These are phyloP conservation scores for Brachionus rubens DNA, from an alignment of 1,140 invertebrate species.

Conservation along the genomic window DNA sequence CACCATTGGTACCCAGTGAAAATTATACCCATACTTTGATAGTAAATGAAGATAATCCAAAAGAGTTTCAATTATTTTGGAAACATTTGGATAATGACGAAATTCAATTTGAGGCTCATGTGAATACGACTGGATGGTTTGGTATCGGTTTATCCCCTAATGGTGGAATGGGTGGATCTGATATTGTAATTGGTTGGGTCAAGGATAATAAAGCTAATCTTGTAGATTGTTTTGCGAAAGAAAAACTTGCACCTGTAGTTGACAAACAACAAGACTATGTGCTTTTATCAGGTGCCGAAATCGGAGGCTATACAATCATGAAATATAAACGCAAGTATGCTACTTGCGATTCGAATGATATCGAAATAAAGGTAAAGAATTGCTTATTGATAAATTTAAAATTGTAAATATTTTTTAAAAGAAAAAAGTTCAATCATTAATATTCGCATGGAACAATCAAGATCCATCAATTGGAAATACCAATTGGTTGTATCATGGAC, in stretches of 20 bases:
- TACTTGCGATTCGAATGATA: conserved; percentile 26
- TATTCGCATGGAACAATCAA: conserved; percentile 27
- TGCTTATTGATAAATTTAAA: too few species aligned
- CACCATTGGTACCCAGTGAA: not conserved
- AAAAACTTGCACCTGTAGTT: not conserved
- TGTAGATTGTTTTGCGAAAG: not conserved
- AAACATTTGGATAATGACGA: conserved; percentile 25
- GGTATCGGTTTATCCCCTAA: conserved; percentile 75
- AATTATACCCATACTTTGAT: not conserved
- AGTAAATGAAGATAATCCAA: not conserved
- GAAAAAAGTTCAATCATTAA: not conserved
- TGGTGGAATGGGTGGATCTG: conserved; percentile 73
- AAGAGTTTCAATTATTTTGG: not conserved
- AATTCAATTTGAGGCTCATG: conserved; percentile 38
- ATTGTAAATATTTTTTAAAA: too few species aligned
- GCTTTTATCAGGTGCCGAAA: not conserved
- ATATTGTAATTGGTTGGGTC: conserved; percentile 71
- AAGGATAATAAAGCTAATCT: not conserved
- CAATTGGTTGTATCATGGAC: conserved; percentile 30
- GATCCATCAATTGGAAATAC: not conserved
- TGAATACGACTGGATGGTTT: conserved; percentile 71
- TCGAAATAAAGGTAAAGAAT: conserved; percentile 25
- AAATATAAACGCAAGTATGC: not conserved
- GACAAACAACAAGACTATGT: not conserved
- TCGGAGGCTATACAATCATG: not conserved